Conservation (phyloP, 2,113 vertebrate genomes). For the Scortum barcoo region DNA sequence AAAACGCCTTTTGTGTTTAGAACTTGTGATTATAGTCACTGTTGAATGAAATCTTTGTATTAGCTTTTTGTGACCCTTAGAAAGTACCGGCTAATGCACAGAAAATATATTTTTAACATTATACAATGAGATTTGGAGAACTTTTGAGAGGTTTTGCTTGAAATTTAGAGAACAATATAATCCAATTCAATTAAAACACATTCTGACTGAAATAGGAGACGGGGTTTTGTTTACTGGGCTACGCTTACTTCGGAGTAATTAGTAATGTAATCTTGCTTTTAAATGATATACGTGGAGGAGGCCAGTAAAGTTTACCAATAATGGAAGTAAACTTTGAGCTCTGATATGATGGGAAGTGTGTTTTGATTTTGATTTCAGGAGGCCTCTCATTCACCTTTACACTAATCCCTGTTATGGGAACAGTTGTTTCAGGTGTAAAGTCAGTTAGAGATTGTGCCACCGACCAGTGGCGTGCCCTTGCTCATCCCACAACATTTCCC, state of each 20-base stretch:
- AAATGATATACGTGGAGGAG: constrained; percentile 22
- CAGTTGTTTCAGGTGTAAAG: constrained; percentile 33
- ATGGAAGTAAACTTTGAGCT: constrained; percentile 53
- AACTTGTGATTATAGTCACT: not conserved
- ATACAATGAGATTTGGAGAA: not conserved
- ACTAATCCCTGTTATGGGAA: constrained; percentile 44
- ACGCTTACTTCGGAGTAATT: constrained; percentile 2
- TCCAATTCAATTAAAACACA: not conserved
- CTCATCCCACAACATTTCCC: constrained; percentile 58
- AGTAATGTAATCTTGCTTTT: constrained; percentile 26
- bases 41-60: constrained; percentile 56
- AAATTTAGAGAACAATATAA: not conserved
- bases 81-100: constrained; percentile 1
- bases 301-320: constrained; percentile 16
- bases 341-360: not conserved
- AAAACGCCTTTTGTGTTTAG: constrained; percentile 32
- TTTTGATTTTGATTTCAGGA: constrained; percentile 28
- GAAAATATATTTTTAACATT: not conserved
- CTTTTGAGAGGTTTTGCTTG: not conserved
- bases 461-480: constrained; percentile 21
- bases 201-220: not conserved
- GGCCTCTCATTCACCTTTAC: not conserved
- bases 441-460: constrained; percentile 8
- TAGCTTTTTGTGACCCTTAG: not conserved
- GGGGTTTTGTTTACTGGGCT: not conserved